Evolutionary conservation across 2,113 vertebrate genomes (phyloP).

Genomic region (Coreoperca whiteheadi): DNA sequence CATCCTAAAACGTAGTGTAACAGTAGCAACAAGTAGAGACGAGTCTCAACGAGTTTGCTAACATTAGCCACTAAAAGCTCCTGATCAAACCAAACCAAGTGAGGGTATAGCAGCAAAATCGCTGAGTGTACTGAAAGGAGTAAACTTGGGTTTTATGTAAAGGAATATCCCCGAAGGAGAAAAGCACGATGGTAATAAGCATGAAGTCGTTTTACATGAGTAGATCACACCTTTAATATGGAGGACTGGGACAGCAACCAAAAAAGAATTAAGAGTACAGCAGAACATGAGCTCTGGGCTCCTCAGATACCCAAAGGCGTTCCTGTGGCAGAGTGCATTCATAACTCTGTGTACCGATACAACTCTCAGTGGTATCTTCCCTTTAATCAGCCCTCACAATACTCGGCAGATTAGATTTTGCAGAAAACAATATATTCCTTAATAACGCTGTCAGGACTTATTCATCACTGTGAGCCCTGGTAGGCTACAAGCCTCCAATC

Average conservation of each 20-base stretch:
- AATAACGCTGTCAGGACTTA: constrained; percentile 69
- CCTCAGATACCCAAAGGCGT: not conserved
- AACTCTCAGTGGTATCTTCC: constrained; percentile 45
- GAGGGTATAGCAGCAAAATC: not conserved
- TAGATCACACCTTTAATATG: not conserved
- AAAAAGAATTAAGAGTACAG: not conserved
- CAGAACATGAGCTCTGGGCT: constrained; percentile 5
- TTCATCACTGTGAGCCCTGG: constrained; percentile 50
- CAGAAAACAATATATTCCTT: constrained; percentile 74
- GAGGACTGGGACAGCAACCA: constrained; percentile 1
- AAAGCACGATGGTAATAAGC: not conserved
- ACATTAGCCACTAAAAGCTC: no score
- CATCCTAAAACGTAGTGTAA: not conserved
- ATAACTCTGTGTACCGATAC: constrained; percentile 9
- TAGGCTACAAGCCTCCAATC: constrained; percentile 40
- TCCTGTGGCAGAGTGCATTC: constrained; percentile 3
- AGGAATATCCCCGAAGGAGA: constrained; percentile 9
- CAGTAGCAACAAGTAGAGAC: no score
- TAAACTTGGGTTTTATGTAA: not conserved
- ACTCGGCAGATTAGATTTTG: constrained; percentile 43
- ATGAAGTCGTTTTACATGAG: constrained; percentile 15
- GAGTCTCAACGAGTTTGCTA: no score
- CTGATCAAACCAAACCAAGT: not conserved
- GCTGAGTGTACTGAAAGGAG: not conserved
- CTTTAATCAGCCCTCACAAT: constrained; percentile 54